Percentiles rank a stretch among this genome's conserved stretches.
phyloP scores from a whole-genome alignment of 2,113 vertebrate genomes.

The Genyomyrus donnyi region DNA sequence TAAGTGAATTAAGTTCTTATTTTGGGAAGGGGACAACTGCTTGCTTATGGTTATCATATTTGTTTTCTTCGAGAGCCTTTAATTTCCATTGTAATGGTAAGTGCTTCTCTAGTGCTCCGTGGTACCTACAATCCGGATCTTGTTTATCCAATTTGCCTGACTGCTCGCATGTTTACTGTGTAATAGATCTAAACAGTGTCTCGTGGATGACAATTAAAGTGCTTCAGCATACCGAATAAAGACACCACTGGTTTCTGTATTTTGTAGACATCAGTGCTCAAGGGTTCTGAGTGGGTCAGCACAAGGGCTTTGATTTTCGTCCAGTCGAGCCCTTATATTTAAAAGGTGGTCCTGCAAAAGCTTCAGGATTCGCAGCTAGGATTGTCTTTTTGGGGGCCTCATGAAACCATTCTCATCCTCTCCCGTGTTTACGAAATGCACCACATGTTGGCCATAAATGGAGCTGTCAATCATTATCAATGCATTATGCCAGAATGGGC shows the following conservation, averaged over 20 bases:
- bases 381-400: neutral
- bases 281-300: neutral
- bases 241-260: conserved; percentile 44
- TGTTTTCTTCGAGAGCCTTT: neutral
- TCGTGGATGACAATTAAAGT: conserved; percentile 54
- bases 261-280: conserved; percentile 27
- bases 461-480: neutral
- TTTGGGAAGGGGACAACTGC: neutral
- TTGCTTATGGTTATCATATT: conserved; percentile 2
- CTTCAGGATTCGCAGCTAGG: neutral
- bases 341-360: neutral
- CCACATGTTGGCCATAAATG: neutral
- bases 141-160: conserved; percentile 46
- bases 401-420: neutral
- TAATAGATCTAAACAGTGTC: conserved; percentile 48
- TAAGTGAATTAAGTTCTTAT: neutral
- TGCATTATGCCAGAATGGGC: neutral
- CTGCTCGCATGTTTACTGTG: conserved; percentile 46
- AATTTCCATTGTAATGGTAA: conserved; percentile 6
- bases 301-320: neutral
- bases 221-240: conserved; percentile 41
- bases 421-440: neutral
- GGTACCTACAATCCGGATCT: conserved; percentile 20
- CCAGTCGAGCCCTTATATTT: neutral
- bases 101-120: neutral